These are phyloP conservation scores for Campoplex nolae DNA, from an alignment of 2,888 invertebrate genomes.

Conservation along the genomic window DNA sequence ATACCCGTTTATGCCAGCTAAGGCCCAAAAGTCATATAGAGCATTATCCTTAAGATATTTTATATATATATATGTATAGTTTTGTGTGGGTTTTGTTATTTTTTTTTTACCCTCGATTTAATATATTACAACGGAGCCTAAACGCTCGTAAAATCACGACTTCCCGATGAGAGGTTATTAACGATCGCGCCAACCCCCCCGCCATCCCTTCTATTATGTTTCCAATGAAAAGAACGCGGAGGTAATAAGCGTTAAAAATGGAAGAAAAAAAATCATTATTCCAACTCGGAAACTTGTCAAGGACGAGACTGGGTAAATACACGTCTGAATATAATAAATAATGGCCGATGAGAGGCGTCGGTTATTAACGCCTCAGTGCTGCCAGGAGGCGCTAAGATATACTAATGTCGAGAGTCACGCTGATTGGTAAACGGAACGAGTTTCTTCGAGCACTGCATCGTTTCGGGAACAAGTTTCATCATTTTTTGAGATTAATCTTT, in stretches of 20 bases:
- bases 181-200: background rate
- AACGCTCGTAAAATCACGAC: constrained; percentile 45
- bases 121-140: constrained; percentile 60
- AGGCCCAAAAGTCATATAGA: constrained; percentile 67
- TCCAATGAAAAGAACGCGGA: constrained; percentile 8
- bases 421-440: background rate
- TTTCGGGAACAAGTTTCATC: background rate
- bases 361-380: constrained; percentile 44
- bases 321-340: constrained; percentile 33
- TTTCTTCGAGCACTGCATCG: background rate
- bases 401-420: constrained; percentile 22
- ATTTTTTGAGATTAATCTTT: background rate
- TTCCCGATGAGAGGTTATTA: constrained; percentile 43
- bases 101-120: constrained; percentile 18
- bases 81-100: background rate
- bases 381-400: constrained; percentile 49
- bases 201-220: constrained; percentile 11
- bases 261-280: constrained; percentile 34
- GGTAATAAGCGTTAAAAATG: background rate
- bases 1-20: constrained; percentile 70
- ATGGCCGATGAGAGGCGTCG: background rate
- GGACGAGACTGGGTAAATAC: background rate
- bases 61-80: background rate
- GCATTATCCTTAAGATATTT: constrained; percentile 57
- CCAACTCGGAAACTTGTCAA: constrained; percentile 22